Evolutionary conservation across 2,888 invertebrate species (phyloP).

Genomic region (Ennomos fuscantarius): DNA sequence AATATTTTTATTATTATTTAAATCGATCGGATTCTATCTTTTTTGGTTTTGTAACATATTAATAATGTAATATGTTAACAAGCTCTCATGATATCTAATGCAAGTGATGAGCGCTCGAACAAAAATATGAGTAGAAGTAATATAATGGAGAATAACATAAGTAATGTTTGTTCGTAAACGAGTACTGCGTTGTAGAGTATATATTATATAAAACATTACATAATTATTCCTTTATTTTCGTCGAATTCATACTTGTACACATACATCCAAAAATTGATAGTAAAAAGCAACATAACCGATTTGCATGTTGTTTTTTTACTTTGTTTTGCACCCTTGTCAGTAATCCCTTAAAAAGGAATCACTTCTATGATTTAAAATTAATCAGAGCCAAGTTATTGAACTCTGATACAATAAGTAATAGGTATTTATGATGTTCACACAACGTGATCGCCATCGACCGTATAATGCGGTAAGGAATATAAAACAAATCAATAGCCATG

Average conservation of each 20-base stretch:
- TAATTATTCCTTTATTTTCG: slow-evolving; percentile 83
- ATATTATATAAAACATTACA: slow-evolving; percentile 76
- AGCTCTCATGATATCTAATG: slow-evolving; percentile 72
- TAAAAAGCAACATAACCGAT: slow-evolving; percentile 85
- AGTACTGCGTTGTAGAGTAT: slow-evolving; percentile 84
- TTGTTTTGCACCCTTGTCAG: slow-evolving; percentile 46
- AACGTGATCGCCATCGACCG: too few species aligned
- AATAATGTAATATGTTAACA: slow-evolving; percentile 59
- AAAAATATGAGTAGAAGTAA: slow-evolving; percentile 79
- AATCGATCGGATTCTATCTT: slow-evolving; percentile 76
- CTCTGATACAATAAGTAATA: too few species aligned
- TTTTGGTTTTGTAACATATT: slow-evolving; percentile 65
- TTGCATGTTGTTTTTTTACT: slow-evolving; percentile 71
- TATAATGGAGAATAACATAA: slow-evolving; percentile 79
- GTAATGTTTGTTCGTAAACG: slow-evolving; percentile 82
- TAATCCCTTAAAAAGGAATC: slow-evolving; percentile 16
- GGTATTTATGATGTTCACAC: too few species aligned
- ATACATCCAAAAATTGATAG: slow-evolving; percentile 85
- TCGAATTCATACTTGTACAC: slow-evolving; percentile 84
- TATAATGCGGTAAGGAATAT: too few species aligned
- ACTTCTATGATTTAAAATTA: not conserved
- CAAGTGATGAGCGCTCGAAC: slow-evolving; percentile 74
- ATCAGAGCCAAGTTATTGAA: too few species aligned
- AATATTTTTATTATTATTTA: slow-evolving; percentile 80
- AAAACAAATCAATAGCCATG: too few species aligned